Evolutionary conservation across 1,140 invertebrate genomes (phyloP).

Genomic region (Holotrichia oblita): DNA sequence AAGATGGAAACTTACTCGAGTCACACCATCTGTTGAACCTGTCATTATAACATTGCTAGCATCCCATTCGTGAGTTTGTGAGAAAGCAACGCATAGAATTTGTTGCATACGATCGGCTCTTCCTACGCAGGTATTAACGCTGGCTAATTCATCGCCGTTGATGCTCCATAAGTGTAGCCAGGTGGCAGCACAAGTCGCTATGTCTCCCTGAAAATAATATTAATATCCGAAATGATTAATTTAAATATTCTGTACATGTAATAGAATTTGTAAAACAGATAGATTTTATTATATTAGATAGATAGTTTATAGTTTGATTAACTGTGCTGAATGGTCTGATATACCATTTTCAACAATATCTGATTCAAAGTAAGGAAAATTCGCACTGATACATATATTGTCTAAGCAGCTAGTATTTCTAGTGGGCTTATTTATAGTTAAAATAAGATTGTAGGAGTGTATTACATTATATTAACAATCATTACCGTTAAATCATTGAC

Average conservation of each 20-base stretch:
- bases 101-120: constrained; percentile 85
- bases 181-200: constrained; percentile 96
- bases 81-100: constrained; percentile 90
- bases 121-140: constrained; percentile 89
- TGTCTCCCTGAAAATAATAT: constrained; percentile 81
- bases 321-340: too few species aligned
- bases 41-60: constrained; percentile 96
- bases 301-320: too few species aligned
- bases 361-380: too few species aligned
- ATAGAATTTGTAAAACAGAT: too few species aligned
- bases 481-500: constrained; percentile 95
- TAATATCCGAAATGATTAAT: background rate
- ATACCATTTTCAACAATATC: too few species aligned
- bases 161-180: constrained; percentile 97
- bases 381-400: too few species aligned
- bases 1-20: constrained; percentile 71
- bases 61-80: constrained; percentile 97
- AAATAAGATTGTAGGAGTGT: too few species aligned
- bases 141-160: constrained; percentile 91
- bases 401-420: too few species aligned
- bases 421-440: background rate
- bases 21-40: constrained; percentile 95
- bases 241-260: constrained; percentile 22
- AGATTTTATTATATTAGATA: too few species aligned
- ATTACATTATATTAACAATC: constrained; percentile 21